These are phyloP conservation scores for Cantharis rufa DNA, from an alignment of 2,888 invertebrate species.

Conservation along the genomic window DNA sequence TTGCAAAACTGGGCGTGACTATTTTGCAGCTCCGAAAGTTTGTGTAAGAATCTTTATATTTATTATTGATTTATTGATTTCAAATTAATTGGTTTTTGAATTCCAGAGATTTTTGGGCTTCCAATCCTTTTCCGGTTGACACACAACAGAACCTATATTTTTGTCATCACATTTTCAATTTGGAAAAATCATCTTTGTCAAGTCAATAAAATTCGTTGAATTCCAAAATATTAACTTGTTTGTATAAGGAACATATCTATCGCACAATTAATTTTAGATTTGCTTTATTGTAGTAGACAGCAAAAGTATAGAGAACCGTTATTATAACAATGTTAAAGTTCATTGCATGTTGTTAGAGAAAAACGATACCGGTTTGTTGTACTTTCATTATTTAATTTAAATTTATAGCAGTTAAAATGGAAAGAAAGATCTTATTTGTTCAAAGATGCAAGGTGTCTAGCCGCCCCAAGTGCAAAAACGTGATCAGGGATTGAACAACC, in stretches of 20 bases:
- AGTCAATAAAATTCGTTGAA: not conserved
- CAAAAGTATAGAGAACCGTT: slow-evolving; percentile 26
- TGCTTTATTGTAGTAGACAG: slow-evolving; percentile 7
- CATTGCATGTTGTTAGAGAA: slow-evolving; percentile 3
- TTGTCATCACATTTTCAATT: too few species aligned
- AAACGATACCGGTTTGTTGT: not conserved
- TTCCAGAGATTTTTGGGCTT: too few species aligned
- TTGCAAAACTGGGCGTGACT: too few species aligned
- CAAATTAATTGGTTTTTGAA: too few species aligned
- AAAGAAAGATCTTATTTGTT: not conserved
- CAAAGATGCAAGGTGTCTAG: slow-evolving; percentile 9
- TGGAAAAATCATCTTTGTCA: not conserved
- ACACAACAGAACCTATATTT: too few species aligned
- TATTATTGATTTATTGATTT: too few species aligned
- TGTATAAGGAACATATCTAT: not conserved
- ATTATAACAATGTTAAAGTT: slow-evolving; percentile 15
- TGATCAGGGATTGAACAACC: slow-evolving; percentile 15
- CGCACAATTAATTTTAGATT: not conserved
- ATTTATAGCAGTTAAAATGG: not conserved
- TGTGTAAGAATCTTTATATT: too few species aligned
- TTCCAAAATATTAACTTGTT: not conserved
- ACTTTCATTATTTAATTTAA: slow-evolving; percentile 1
- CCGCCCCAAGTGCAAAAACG: slow-evolving; percentile 22
- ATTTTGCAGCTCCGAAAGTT: too few species aligned
- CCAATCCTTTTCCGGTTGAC: too few species aligned